Evolutionary conservation across 2,113 vertebrate genomes (phyloP), one percentile per base, ranked within the genome.

Genomic region (Asarcornis scutulata): DNA sequence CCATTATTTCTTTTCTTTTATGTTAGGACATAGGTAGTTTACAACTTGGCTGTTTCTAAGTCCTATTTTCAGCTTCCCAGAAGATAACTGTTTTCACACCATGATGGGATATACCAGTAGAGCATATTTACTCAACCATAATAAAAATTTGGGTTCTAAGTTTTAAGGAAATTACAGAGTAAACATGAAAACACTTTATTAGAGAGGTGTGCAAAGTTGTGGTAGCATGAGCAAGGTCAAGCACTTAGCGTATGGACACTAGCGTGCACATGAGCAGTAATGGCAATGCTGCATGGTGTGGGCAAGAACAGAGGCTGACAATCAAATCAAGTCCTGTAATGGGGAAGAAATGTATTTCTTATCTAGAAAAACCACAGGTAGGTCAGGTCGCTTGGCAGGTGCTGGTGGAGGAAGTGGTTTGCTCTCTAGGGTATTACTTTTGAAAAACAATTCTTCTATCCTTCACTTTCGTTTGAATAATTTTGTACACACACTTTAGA

Each of bases 261-360:
- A 23, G 66, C 5, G 56, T 21, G 10, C 0, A 3, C 9, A 0
- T 0, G 31, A 59, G 52, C 27, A 42, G 0, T 36, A 55, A 38
- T 0, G 5, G 15, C 27, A 29, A 48, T 20, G 20, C 6, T 26
- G 25, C 9, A 6, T 2, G 80, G 26, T 7, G 20, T 8, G 56
- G 38, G 42, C 52, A 58, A 46, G 42, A 73, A 11, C 10, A 40
- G 32, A 66, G 22, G 29, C 53, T n/a, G 67, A 29, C 0, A 27
- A 25, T 6, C 44, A 22, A 17, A 56, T 50, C 56, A 12, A 1
- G 6, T 13, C 2, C 21, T 53, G 53, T 40, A 46, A 21, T 11
- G 26, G 26, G 26, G 90, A 32, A 63, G 40, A 64, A 60, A 32
- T 5, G 18, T 14, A 25, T 40, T 72, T 82, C 67, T 58, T 17